Base-by-base conservation (phyloP, 2,888 invertebrate genomes). In the Ophion obscuratus region DNA sequence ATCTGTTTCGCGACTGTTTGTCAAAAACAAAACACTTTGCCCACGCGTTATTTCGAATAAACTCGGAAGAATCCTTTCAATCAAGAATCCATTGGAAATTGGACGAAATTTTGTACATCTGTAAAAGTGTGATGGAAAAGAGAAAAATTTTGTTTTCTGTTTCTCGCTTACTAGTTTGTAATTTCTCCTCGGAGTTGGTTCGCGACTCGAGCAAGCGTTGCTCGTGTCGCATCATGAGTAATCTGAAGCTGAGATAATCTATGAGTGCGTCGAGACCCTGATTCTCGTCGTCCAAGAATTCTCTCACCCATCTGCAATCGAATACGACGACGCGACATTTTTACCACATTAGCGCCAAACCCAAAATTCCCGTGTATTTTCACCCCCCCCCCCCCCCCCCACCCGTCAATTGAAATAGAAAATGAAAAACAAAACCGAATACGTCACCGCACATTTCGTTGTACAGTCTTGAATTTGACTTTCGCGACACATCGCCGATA, bases 221-320 rank as follows among this genome's bases (percentile, higher is more conserved):
- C 94, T 98, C 98, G 94, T 98, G 97, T 90, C 97, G 95, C 98
- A 99, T 98, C 97, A 99, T 98, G 93, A 97, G 97, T 93, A 98
- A 95, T 91, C 98, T 96, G 95, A 98, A 98, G 95, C 98, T 98
- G 92, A 99, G 96, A 95, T 99, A 99, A 95, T 99, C 99, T 91
- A 99, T 98, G 89, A 99, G 96, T 88, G 99, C 98, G 95, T 99
- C 99, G 89, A 99, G 95, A 20, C 99, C 99, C 93, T 98, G 97
- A 95, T 99, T 99, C 90, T 98, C 97, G 91, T 99, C 98, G 95
- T 98, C 98, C 87, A 99, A 96, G 95, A 99, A 99, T 95, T 99
- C 99, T 91, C 98, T 97, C 80, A 99, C 99, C 99, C 99, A 99
- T 95, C 98, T 99, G 94, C 40, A 95, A 61, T 61, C 61, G 24